phyloP scores from a whole-genome alignment of 2,797 vertebrate species.

The Acestrorhynchus altus region DNA sequence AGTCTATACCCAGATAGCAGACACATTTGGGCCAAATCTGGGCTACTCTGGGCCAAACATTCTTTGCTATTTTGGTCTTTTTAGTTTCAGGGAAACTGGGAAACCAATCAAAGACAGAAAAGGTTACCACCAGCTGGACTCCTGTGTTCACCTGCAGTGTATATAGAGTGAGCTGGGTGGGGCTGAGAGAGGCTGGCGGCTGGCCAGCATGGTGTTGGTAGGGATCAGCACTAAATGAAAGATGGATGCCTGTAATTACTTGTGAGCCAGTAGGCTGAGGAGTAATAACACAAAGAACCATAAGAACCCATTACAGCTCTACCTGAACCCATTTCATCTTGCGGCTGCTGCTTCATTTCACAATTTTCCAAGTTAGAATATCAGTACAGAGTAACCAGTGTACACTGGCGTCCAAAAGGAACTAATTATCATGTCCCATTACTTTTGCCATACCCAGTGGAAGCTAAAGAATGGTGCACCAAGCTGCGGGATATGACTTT shows the following conservation, averaged over 20 bases:
- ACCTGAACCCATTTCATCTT: conserved; percentile 4
- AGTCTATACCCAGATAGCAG: no score
- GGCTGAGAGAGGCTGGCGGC: conserved; percentile 54
- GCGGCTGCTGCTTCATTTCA: neutral
- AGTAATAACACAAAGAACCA: conserved; percentile 7
- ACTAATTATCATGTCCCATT: no score
- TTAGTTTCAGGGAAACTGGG: no score
- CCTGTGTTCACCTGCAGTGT: neutral
- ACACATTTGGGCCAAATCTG: no score
- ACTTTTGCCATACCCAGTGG: no score
- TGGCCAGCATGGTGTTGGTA: conserved; percentile 62
- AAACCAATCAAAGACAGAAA: no score
- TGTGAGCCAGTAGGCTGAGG: conserved; percentile 23
- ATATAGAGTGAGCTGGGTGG: neutral
- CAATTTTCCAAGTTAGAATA: neutral
- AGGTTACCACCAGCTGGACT: neutral
- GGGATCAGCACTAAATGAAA: conserved; percentile 58
- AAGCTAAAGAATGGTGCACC: no score
- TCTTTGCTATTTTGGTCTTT: no score
- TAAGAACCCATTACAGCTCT: conserved; percentile 23
- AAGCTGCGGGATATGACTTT: no score
- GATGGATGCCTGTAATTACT: conserved; percentile 61
- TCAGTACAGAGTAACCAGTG: no score
- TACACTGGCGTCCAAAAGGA: no score
- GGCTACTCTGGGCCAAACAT: no score